Percentiles rank a stretch among this genome's conserved stretches.
phyloP scores from a whole-genome alignment of 1,140 invertebrate species.

The Euglossa dilemma region DNA sequence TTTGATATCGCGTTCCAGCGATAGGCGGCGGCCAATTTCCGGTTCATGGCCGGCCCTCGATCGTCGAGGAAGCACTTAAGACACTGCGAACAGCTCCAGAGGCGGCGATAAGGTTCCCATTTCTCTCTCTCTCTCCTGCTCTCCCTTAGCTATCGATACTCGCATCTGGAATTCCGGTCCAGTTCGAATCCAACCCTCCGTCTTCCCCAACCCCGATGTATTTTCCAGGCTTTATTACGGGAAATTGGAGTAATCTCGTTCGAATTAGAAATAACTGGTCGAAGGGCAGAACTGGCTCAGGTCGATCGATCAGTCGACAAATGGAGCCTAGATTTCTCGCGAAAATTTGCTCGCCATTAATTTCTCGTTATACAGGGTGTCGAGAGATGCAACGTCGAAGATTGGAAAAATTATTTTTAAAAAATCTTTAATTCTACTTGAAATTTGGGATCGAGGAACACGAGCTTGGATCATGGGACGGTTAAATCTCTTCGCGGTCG shows the following conservation, averaged over 20 bases:
- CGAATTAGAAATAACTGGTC: constrained; percentile 20
- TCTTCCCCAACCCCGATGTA: background rate
- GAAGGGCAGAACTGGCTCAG: background rate
- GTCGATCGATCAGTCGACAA: background rate
- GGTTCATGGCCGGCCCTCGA: constrained; percentile 41
- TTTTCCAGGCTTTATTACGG: constrained; percentile 16
- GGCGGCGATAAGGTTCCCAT: constrained; percentile 42
- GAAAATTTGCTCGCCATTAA: background rate
- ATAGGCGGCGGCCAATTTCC: constrained; percentile 60
- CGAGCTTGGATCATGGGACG: too few relatives aligned
- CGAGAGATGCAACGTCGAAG: too few relatives aligned
- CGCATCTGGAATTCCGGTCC: constrained; percentile 33
- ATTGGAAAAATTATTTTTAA: too few relatives aligned
- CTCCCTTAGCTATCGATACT: constrained; percentile 41
- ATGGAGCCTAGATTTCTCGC: background rate
- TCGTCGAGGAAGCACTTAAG: constrained; percentile 54
- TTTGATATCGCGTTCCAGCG: background rate
- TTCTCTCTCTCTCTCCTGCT: too few relatives aligned
- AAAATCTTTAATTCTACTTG: too few relatives aligned
- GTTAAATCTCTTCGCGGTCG: too few relatives aligned
- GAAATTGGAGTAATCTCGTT: constrained; percentile 24
- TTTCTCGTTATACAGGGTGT: background rate
- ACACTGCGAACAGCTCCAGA: constrained; percentile 40
- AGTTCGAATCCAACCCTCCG: background rate
- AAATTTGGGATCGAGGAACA: too few relatives aligned